Conservation (phyloP, 2,888 invertebrate genomes). For the Deroplatys truncata region DNA sequence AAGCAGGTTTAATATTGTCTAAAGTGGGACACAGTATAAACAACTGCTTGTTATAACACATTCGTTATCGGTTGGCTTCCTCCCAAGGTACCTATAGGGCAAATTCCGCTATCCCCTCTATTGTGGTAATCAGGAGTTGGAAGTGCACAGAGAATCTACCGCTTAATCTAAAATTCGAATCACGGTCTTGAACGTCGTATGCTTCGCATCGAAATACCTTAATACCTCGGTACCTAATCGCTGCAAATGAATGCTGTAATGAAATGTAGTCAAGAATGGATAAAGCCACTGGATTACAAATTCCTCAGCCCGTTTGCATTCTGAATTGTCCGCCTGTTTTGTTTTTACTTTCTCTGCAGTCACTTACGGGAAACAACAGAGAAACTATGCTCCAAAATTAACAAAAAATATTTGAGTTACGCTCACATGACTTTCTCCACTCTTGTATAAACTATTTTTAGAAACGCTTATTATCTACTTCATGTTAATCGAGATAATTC, state of each 20-base stretch:
- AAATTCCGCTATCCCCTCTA: neutral
- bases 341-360: too few relatives aligned
- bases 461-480: too few relatives aligned
- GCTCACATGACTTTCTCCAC: too few relatives aligned
- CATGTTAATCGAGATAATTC: too few relatives aligned
- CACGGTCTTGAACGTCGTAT: neutral
- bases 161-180: neutral
- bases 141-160: neutral
- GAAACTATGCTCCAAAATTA: too few relatives aligned
- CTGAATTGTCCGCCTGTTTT: too few relatives aligned
- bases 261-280: too few relatives aligned
- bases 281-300: too few relatives aligned
- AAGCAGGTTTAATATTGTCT: neutral
- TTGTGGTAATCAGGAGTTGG: neutral
- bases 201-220: neutral
- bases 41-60: neutral
- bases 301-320: too few relatives aligned
- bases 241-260: neutral
- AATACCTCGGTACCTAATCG: neutral
- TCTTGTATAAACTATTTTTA: too few relatives aligned
- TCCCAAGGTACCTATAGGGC: neutral
- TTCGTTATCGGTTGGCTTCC: neutral
- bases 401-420: too few relatives aligned
- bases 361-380: too few relatives aligned
- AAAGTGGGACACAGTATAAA: neutral